Evolutionary conservation across 2,888 invertebrate species (phyloP), one percentile per base, ranked within the genome.

Genomic region (Lutraria lutraria): DNA sequence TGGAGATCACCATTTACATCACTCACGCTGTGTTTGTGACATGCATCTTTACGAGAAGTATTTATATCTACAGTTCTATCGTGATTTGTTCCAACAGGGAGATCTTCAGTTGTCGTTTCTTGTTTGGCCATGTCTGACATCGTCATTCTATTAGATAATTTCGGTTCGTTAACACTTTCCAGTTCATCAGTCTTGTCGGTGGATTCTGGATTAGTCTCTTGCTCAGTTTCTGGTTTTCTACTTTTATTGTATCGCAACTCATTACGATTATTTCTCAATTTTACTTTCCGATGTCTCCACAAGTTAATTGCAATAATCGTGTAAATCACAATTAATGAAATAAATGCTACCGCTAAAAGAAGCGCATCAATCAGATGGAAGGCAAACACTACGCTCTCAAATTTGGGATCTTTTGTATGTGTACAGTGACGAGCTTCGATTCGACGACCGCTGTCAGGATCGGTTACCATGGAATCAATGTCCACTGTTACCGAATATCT

Each of bases 401-500:
- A 25, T 0, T 25, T 13, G 4, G 13, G 53, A 8, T 68, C 85
- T 25, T 52, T 54, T 29, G 85, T 34, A n/a, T 85, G 82, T n/a
- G 87, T 87, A 52, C 89, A 89, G n/a, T 85, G 76, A 29, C 8
- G 25, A 25, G 21, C 53, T 43, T 76, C 52, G 54, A 85, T 54
- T 52, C n/a, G 21, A 29, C 19, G 72, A 52, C n/a, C 52, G 4
- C n/a, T 54, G 3, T 85, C 53, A 10, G 63, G 43, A 21, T 53
- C 31, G 2, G 79, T 56, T 10, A 89, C 25, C 6, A 68, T 34
- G 0, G 81, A 54, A 31, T 87, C 68, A 54, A 87, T 81, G 52
- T 89, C 86, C 56, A 84, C 31, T n/a, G 81, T 84, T 31, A 80
- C 56, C 13, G 63, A 81, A 52, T 89, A 72, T 34, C 76, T 19